A percentile compares a stretch with the other conserved stretches of the same genome.
phyloP scores from a whole-genome alignment of 2,797 vertebrate species.

The Neosilurus hyrtlii region DNA sequence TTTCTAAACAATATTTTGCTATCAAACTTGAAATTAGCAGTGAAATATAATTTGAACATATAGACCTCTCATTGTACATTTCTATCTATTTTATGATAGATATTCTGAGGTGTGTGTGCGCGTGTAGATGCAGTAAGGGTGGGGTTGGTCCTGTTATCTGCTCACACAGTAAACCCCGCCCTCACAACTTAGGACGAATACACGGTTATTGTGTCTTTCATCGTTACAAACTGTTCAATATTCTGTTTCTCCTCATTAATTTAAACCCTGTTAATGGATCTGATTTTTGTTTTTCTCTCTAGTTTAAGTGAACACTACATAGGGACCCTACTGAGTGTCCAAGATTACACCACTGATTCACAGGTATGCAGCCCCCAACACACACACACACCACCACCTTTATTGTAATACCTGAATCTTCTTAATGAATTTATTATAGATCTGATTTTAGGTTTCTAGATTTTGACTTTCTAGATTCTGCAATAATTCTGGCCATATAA shows the following conservation, averaged over 20 bases:
- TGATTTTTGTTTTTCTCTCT: neutral
- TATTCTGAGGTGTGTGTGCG: neutral
- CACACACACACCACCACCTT: too few relatives aligned
- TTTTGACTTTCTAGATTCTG: neutral
- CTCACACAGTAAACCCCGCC: slow-evolving; percentile 21
- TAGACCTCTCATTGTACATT: too few relatives aligned
- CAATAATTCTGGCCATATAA: too few relatives aligned
- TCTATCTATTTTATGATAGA: too few relatives aligned
- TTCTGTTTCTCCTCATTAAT: neutral
- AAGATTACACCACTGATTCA: slow-evolving; percentile 41
- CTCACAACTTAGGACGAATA: neutral
- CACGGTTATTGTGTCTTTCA: neutral
- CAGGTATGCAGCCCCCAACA: slow-evolving; percentile 31
- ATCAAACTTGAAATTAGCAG: neutral
- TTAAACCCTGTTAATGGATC: neutral
- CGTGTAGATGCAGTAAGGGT: slow-evolving; percentile 8
- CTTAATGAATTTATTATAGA: too few relatives aligned
- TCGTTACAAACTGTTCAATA: neutral
- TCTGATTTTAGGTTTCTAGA: neutral
- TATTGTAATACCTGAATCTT: neutral
- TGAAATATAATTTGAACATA: too few relatives aligned
- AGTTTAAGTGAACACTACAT: slow-evolving; percentile 42
- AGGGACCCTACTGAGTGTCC: slow-evolving; percentile 19
- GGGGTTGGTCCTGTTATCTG: slow-evolving; percentile 31
- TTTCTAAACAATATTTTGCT: neutral